Percentiles rank a stretch among this genome's conserved stretches.
Evolutionary conservation across 2,888 invertebrate species (phyloP).

Genomic region (Pemphredon lugubris): DNA sequence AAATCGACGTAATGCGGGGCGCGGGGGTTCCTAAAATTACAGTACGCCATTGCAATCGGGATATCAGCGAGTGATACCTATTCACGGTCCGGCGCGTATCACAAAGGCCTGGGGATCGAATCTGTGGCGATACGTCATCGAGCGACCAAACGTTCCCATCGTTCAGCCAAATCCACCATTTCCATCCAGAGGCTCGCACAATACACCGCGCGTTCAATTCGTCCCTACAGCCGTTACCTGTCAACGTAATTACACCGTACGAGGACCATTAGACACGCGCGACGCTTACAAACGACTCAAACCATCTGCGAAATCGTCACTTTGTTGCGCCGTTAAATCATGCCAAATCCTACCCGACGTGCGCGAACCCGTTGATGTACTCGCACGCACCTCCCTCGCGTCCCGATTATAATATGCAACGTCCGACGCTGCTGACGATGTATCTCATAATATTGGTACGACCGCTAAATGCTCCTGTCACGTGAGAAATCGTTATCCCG

Average conservation of each 20-base stretch:
- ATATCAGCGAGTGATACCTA: no score
- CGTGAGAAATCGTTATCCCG: no score
- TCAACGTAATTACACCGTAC: constrained; percentile 70
- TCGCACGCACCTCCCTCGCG: constrained; percentile 30
- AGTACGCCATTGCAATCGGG: no score
- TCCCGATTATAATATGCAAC: no score
- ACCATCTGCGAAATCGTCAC: constrained; percentile 70
- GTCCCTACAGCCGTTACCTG: constrained; percentile 58
- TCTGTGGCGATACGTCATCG: constrained; percentile 43
- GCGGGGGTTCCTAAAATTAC: no score
- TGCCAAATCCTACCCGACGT: constrained; percentile 27
- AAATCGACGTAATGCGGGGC: no score
- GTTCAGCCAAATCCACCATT: constrained; percentile 38
- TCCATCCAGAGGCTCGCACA: constrained; percentile 33
- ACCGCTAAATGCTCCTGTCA: no score
- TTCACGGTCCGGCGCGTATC: no score
- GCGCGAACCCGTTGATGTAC: constrained; percentile 21
- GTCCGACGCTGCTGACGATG: no score
- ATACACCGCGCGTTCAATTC: constrained; percentile 57
- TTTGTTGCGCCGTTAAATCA: constrained; percentile 67
- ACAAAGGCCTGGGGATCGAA: constrained; percentile 21
- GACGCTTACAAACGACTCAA: constrained; percentile 66
- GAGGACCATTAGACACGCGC: constrained; percentile 67
- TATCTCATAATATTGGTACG: no score
- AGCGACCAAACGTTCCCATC: constrained; percentile 37